Percentiles rank a stretch among this genome's conserved stretches.
Conservation (phyloP, 2,113 vertebrate genomes). For the Lophius piscatorius region DNA sequence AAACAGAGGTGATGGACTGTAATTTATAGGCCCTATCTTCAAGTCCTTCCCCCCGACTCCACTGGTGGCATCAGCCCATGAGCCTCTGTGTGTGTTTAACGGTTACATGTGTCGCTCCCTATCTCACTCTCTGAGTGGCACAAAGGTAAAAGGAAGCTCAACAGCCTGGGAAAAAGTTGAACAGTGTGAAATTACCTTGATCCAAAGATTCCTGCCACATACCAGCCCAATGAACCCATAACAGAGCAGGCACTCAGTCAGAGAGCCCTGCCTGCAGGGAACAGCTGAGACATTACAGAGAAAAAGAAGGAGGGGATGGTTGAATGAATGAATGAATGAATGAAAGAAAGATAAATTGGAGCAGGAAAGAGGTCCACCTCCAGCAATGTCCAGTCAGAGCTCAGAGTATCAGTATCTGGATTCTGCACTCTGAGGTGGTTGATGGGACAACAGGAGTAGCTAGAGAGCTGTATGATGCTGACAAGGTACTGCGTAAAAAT, state of each 20-base stretch:
- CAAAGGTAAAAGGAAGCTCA: conserved; percentile 81
- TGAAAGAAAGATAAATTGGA: conserved; percentile 64
- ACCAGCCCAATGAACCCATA: conserved; percentile 81
- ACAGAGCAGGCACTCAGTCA: conserved; percentile 75
- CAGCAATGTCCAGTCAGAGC: no score
- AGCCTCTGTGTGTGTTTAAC: conserved; percentile 74
- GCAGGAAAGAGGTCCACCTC: conserved; percentile 68
- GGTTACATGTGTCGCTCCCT: conserved; percentile 79
- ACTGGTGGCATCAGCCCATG: conserved; percentile 63
- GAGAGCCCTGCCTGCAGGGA: conserved; percentile 67
- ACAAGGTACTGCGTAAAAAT: no score
- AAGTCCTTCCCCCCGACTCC: conserved; percentile 58
- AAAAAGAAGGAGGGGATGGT: conserved; percentile 8
- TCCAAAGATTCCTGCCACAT: conserved; percentile 83
- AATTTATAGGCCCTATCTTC: conserved; percentile 76
- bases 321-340: conserved; percentile 44
- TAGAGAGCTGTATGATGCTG: no score
- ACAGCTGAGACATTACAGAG: conserved; percentile 77
- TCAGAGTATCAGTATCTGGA: conserved; percentile 58
- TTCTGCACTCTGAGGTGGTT: conserved; percentile 56
- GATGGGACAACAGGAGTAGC: no score
- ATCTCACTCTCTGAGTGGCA: conserved; percentile 74
- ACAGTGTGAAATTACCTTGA: conserved; percentile 85
- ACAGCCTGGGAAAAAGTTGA: conserved; percentile 82
- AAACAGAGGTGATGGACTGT: conserved; percentile 72